Evolutionary conservation across 2,888 invertebrate species (phyloP).

Genomic region (Thecophora atra): DNA sequence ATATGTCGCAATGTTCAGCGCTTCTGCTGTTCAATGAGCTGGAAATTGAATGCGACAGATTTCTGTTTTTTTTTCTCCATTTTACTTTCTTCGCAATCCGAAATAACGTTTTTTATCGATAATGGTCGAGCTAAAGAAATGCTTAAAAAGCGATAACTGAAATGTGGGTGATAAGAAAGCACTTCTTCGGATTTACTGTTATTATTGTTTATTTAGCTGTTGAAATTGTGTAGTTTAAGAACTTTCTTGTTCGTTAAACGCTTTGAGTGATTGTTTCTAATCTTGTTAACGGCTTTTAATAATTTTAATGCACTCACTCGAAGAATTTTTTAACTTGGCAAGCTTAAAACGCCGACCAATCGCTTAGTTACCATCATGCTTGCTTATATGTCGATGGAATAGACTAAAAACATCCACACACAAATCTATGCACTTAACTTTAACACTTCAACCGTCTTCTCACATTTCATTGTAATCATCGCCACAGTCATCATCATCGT

Average conservation of each 20-base stretch:
- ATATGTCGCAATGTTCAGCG: not conserved
- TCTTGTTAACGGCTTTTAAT: conserved; percentile 25
- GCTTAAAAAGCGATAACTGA: no score
- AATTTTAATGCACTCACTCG: conserved; percentile 26
- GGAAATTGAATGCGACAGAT: conserved; percentile 13
- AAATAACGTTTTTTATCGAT: no score
- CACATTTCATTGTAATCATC: no score
- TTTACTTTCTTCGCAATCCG: no score
- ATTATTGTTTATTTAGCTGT: no score
- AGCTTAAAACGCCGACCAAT: conserved; percentile 2
- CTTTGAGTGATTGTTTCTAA: not conserved
- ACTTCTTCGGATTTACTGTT: no score
- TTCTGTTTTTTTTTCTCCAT: not conserved
- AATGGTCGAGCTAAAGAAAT: no score
- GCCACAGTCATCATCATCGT: no score
- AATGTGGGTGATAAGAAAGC: no score
- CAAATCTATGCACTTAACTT: conserved; percentile 12
- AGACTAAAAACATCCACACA: not conserved
- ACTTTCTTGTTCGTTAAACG: no score
- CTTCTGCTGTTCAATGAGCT: conserved; percentile 22
- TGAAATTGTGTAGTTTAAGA: no score
- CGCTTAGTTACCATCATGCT: not conserved
- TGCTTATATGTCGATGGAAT: not conserved
- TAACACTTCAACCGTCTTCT: no score
- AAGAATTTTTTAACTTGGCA: conserved; percentile 17